A percentile compares a stretch with the other conserved stretches of the same genome.
These are phyloP conservation scores for Euproctis similis DNA, from an alignment of 2,888 invertebrate genomes.

Conservation along the genomic window DNA sequence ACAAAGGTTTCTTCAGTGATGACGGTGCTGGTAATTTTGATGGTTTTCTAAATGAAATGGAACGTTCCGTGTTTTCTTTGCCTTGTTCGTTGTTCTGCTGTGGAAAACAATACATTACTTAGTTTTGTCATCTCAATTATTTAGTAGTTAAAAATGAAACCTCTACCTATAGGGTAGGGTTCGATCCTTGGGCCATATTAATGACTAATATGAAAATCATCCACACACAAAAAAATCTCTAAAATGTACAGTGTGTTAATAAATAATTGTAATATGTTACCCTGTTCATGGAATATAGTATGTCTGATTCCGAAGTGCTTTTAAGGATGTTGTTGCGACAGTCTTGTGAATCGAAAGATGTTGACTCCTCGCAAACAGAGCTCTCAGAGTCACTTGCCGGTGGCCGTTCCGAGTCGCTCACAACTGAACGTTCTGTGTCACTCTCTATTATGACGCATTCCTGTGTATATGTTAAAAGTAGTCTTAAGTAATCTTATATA, in stretches of 20 bases:
- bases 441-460: conserved; percentile 27
- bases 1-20: conserved; percentile 50
- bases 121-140: no score
- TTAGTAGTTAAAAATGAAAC: no score
- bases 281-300: conserved; percentile 32
- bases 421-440: conserved; percentile 17
- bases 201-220: no score
- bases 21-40: conserved; percentile 55
- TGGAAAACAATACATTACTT: conserved; percentile 9
- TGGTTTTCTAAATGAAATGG: conserved; percentile 36
- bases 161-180: no score
- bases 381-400: conserved; percentile 31
- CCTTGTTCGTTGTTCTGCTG: conserved; percentile 36
- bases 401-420: conserved; percentile 40
- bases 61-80: conserved; percentile 52
- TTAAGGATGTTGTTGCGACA: conserved; percentile 29
- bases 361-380: no score
- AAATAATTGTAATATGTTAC: conserved; percentile 17
- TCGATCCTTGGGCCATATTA: no score
- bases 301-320: conserved; percentile 52
- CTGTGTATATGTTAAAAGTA: no score
- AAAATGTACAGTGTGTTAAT: not conserved
- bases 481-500: no score
- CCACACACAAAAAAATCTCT: no score
- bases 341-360: not conserved